Evolutionary conservation across 2,113 vertebrate genomes (phyloP).

Genomic region (Mirounga angustirostris): DNA sequence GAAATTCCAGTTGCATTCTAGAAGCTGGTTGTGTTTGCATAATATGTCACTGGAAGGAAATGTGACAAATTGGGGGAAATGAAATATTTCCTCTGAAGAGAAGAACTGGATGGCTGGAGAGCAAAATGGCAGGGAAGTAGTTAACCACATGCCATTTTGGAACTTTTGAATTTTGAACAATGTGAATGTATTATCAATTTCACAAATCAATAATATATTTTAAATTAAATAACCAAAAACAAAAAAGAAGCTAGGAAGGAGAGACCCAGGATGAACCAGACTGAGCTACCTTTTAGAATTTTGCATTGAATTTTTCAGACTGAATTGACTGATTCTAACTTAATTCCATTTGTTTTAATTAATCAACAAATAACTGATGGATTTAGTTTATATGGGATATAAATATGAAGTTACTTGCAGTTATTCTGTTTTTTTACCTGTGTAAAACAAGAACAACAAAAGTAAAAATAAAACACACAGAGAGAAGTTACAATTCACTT

Average conservation of each 20-base stretch:
- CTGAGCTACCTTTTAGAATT: constrained; percentile 38
- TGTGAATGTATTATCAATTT: constrained; percentile 18
- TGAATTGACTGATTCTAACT: background rate
- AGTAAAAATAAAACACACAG: background rate
- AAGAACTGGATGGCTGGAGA: background rate
- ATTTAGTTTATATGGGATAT: constrained; percentile 18
- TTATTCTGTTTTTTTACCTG: background rate
- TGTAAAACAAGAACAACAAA: background rate
- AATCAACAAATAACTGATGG: constrained; percentile 49
- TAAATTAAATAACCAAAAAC: constrained; percentile 17
- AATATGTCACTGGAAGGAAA: constrained; percentile 7
- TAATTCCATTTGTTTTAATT: constrained; percentile 25
- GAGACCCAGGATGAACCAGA: background rate
- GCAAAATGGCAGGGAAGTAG: background rate
- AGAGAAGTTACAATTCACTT: constrained; percentile 2
- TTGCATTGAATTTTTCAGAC: constrained; percentile 24
- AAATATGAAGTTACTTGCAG: constrained; percentile 28
- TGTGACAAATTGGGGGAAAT: background rate
- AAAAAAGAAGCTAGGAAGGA: background rate
- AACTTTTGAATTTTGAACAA: constrained; percentile 49
- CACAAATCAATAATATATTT: constrained; percentile 45
- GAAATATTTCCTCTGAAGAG: background rate
- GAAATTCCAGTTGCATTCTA: constrained; percentile 2
- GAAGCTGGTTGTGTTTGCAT: background rate
- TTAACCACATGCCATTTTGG: background rate